Base-by-base conservation (phyloP, 2,113 vertebrate genomes). In the Nerophis ophidion region DNA sequence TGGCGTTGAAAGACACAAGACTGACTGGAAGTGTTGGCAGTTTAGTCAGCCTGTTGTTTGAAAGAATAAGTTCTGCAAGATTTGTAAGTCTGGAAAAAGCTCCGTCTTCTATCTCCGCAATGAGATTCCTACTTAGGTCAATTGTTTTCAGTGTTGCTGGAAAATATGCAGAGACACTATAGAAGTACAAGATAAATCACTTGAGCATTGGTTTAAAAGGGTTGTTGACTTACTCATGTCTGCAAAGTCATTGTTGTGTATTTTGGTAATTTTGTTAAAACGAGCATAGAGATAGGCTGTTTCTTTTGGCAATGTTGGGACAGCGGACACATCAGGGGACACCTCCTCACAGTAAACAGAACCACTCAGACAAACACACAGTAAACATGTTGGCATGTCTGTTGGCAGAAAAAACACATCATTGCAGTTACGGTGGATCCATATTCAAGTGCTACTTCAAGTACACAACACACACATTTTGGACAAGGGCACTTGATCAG, bases 321-420 rank as follows among this genome's bases (percentile, higher is more conserved):
- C 89, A 2, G 60, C 55, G 70, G 66, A 91, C 90, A 60, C 92
- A 81, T 85, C 93, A 72, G 67, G 93, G 76, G 47, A 65, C 40
- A 90, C 82, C 69, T 98, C 95, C 83, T 97, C 94, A 8, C 96
- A 98, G 80, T 98, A 98, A 35, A 98, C 94, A 0, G 93, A 98
- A n/a, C 93, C 93, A 16, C 87, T 93, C 75, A 97, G 82, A 77
- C 96, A 98, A 12, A 95, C 94, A 51, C 95, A 98, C 56, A 94
- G 73, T 63, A 98, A 85, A 52, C 95, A 99, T 0, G 95, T 98
- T 3, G 95, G 95, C 80, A 82, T 5, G 35, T 77, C 77, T 82
- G 74, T 47, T 74, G 71, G 36, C 4, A 51, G 26, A 51, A 54
- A 55, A 73, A 76, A 44, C 1, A 62, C 8, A 42, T 19, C 2